Base-by-base conservation (phyloP, 2,888 invertebrate species). In the Junonia oenone region DNA sequence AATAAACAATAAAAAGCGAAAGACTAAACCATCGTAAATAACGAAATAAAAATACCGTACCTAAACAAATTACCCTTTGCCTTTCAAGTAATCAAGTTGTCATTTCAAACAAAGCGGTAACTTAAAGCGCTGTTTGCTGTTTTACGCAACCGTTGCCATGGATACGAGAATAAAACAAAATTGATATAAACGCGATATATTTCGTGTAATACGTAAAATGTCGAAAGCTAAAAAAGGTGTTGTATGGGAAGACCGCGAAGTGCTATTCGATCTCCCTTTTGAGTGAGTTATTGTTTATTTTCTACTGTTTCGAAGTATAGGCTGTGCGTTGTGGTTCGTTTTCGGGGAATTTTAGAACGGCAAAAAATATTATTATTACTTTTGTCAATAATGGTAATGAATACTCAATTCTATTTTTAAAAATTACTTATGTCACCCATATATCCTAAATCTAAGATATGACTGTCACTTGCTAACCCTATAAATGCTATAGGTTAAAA, bases 221-320 rank as follows among this genome's bases (percentile, higher is more conserved):
- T 66, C 85, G 0, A 87, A 83, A 68, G 58, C 69, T 15, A 90
- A 88, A 74, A 83, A 85, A 70, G 85, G 84, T 17, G 76, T 84
- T 31, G 87, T 93, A 57, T 98, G 98, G 98, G 97, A 99, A 86
- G 98, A 99, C 76, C 93, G 94, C 67, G 97, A 98, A 90, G 95
- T 99, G 29, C 92, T 95, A 74, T 99, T 99, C 81, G 99, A 99
- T 91, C 91, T 97, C 50, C 94, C 96, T 15, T 93, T 94, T 69
- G 84, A 92, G 97, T 97, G 91, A 93, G 93, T 62, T 54, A 51
- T 49, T 53, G 43, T 51, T 63, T 52, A 31, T 49, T 37, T 22
- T 15, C 11, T 40, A 43, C 14, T 13, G 29, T 22, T 37, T 33
- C 31, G 2, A 29, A 8, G 11, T 33, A 14, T 45, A 9, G 8